Conservation (phyloP, 2,797 vertebrate species). For the Sebastes hubbsi region DNA sequence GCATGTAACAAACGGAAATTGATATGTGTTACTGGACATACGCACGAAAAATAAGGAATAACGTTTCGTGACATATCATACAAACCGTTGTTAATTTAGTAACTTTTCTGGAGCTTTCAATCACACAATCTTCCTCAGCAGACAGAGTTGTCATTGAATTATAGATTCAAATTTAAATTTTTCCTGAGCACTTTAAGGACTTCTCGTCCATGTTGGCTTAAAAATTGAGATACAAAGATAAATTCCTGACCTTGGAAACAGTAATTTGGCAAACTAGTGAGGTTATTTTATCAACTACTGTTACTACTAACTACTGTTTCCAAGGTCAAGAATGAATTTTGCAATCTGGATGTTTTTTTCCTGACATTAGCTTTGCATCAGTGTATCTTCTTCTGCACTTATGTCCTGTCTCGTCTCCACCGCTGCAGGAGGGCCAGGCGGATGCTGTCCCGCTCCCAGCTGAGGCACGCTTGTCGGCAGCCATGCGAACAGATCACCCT, state of each 20-base stretch:
- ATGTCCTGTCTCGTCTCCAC: conserved; percentile 50
- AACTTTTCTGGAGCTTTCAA: not conserved
- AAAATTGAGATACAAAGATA: not conserved
- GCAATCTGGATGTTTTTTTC: not conserved
- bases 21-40: too few species aligned
- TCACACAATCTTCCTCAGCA: too few species aligned
- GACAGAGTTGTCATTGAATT: not conserved
- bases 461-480: conserved; percentile 91
- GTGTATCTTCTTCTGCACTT: conserved; percentile 40
- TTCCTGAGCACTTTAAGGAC: not conserved
- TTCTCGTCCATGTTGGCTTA: not conserved
- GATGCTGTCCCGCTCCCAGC: conserved; percentile 88
- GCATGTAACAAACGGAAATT: too few species aligned
- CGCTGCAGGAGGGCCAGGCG: conserved; percentile 88
- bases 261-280: not conserved
- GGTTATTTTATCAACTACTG: not conserved
- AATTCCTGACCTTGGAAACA: not conserved
- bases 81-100: not conserved
- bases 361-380: not conserved
- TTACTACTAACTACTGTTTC: not conserved
- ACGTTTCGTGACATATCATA: too few species aligned
- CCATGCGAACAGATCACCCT: conserved; percentile 87
- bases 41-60: too few species aligned
- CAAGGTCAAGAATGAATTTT: not conserved
- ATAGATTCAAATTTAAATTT: not conserved